phyloP scores from a whole-genome alignment of 1,140 invertebrate species.

The Scaptomyza montana region DNA sequence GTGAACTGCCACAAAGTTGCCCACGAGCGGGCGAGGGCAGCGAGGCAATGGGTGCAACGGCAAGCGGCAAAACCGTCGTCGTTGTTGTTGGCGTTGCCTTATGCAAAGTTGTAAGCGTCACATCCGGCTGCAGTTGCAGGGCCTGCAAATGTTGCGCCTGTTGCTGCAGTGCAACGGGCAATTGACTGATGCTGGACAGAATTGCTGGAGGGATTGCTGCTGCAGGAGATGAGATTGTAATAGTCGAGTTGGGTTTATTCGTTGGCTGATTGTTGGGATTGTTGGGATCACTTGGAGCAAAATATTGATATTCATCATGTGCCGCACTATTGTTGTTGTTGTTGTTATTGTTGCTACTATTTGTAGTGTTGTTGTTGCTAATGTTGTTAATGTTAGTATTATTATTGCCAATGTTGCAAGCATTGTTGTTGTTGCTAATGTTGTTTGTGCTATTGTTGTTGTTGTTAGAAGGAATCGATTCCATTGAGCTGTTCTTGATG shows the following conservation, averaged over 20 bases:
- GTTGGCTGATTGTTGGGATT: slow-evolving; percentile 74
- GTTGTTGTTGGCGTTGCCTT: slow-evolving; percentile 21
- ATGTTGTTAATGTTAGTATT: slow-evolving; percentile 36
- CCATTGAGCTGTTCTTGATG: slow-evolving; percentile 46
- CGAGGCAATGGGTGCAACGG: slow-evolving; percentile 4
- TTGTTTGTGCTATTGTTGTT: slow-evolving; percentile 23
- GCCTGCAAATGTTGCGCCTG: slow-evolving; percentile 65
- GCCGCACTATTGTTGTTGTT: slow-evolving; percentile 57
- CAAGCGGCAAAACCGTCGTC: slow-evolving; percentile 1
- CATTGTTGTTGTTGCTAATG: slow-evolving; percentile 13
- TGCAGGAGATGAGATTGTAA: neutral
- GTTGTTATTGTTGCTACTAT: slow-evolving; percentile 36
- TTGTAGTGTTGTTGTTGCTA: slow-evolving; percentile 30
- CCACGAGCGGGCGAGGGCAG: slow-evolving; percentile 12
- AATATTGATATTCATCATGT: slow-evolving; percentile 79
- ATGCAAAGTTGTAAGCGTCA: slow-evolving; percentile 59
- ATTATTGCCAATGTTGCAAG: slow-evolving; percentile 33
- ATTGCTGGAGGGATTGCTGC: neutral
- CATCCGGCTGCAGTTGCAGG: slow-evolving; percentile 63
- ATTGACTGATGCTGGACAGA: slow-evolving; percentile 44
- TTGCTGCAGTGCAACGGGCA: slow-evolving; percentile 51
- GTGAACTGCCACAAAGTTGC: slow-evolving; percentile 56
- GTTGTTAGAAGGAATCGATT: neutral
- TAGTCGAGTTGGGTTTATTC: slow-evolving; percentile 9
- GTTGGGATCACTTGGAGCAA: slow-evolving; percentile 79